phyloP scores from a whole-genome alignment of 2,797 vertebrate species.

The Smutsia gigantea region DNA sequence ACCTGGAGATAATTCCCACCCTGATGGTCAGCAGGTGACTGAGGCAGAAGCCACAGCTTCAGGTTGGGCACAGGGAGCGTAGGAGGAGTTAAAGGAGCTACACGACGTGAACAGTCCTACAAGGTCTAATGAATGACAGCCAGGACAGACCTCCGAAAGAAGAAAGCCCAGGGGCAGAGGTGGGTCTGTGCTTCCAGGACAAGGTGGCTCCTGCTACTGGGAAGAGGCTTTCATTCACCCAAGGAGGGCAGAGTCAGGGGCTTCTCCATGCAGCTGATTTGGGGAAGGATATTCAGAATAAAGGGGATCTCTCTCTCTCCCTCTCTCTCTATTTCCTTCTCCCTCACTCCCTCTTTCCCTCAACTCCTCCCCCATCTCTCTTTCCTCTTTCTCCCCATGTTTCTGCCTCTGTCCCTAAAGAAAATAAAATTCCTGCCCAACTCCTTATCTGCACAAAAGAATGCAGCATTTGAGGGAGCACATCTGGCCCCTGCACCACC shows the following conservation, averaged over 20 bases:
- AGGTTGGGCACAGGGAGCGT: neutral
- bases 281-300: neutral
- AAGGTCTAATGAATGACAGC: too few relatives aligned
- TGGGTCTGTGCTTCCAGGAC: neutral
- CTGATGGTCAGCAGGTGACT: too few relatives aligned
- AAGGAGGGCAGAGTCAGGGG: neutral
- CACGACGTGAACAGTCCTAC: neutral
- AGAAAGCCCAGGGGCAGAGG: neutral
- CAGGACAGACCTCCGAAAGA: neutral
- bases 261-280: neutral
- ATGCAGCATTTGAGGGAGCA: neutral
- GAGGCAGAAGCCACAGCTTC: neutral
- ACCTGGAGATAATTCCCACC: neutral
- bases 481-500: neutral
- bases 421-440: neutral
- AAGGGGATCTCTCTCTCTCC: neutral
- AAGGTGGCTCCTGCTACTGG: rapidly evolving
- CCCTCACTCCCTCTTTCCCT: neutral
- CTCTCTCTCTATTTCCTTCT: neutral
- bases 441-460: neutral
- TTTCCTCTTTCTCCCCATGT: neutral
- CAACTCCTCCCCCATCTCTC: neutral
- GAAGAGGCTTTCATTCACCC: neutral
- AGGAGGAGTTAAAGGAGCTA: neutral
- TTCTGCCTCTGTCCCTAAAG: neutral